Evolutionary conservation across 1,140 invertebrate genomes (phyloP).

Genomic region (Penaeus japonicus): DNA sequence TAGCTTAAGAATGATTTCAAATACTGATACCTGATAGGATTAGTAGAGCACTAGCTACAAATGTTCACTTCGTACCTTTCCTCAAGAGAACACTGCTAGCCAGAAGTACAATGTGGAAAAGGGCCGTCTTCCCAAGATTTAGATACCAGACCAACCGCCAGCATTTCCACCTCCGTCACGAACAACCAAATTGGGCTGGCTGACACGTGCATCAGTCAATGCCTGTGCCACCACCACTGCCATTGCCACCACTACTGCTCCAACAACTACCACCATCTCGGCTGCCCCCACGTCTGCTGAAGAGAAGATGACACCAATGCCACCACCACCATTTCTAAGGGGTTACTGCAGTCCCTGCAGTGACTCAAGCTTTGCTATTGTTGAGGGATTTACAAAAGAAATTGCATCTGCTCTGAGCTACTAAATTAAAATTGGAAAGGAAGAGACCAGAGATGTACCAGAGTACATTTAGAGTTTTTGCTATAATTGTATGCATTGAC

Average conservation of each 20-base stretch:
- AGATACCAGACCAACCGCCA: not conserved
- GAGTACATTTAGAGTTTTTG: too few species aligned
- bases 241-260: constrained; percentile 26
- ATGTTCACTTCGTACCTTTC: constrained; percentile 10
- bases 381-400: too few species aligned
- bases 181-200: constrained; percentile 10
- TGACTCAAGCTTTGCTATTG: not conserved
- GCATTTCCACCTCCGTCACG: constrained; percentile 10
- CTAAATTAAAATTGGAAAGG: too few species aligned
- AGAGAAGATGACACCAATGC: not conserved
- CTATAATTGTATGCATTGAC: too few species aligned
- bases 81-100: not conserved
- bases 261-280: constrained; percentile 18
- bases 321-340: constrained; percentile 10
- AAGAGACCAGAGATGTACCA: too few species aligned
- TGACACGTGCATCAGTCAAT: not conserved
- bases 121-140: constrained; percentile 6
- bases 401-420: too few species aligned
- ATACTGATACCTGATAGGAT: constrained; percentile 41
- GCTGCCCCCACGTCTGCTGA: constrained; percentile 31
- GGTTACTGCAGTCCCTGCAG: not conserved
- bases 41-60: constrained; percentile 24
- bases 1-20: constrained; percentile 16
- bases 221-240: constrained; percentile 38
- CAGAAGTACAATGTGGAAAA: constrained; percentile 20